Evolutionary conservation across 2,797 vertebrate species (phyloP).

Genomic region (Euthynnus affinis): DNA sequence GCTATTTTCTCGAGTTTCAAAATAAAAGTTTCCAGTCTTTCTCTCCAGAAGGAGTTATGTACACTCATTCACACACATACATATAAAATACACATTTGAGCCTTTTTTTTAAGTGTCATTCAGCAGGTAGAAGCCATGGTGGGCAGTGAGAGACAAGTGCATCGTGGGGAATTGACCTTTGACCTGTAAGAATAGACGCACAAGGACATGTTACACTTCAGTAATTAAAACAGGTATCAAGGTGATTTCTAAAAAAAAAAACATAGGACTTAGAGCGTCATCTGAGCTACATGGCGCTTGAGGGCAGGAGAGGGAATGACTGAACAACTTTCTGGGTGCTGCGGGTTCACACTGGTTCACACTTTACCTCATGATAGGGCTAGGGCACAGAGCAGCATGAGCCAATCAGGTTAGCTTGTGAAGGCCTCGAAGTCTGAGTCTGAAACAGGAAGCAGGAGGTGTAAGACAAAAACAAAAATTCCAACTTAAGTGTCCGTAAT

Average conservation of each 20-base stretch:
- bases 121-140: slow-evolving; percentile 74
- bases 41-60: slow-evolving; percentile 40
- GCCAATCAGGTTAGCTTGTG: slow-evolving; percentile 86
- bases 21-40: slow-evolving; percentile 71
- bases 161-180: slow-evolving; percentile 71
- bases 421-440: slow-evolving; percentile 90
- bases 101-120: slow-evolving; percentile 76
- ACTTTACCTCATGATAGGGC: slow-evolving; percentile 82
- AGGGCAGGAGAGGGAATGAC: slow-evolving; percentile 18
- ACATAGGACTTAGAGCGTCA: background rate
- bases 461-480: slow-evolving; percentile 62
- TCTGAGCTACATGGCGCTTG: slow-evolving; percentile 15
- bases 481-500: background rate
- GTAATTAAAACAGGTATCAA: slow-evolving; percentile 26
- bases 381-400: slow-evolving; percentile 71
- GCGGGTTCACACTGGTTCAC: slow-evolving; percentile 60
- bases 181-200: slow-evolving; percentile 81
- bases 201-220: slow-evolving; percentile 61
- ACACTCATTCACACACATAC: slow-evolving; percentile 54
- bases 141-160: slow-evolving; percentile 75
- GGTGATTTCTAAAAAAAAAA: background rate
- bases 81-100: slow-evolving; percentile 58
- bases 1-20: slow-evolving; percentile 43
- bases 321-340: slow-evolving; percentile 18
- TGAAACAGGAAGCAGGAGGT: slow-evolving; percentile 86